These are phyloP conservation scores for Poecilia wingei DNA, from an alignment of 2,797 vertebrate genomes.

Conservation along the genomic window DNA sequence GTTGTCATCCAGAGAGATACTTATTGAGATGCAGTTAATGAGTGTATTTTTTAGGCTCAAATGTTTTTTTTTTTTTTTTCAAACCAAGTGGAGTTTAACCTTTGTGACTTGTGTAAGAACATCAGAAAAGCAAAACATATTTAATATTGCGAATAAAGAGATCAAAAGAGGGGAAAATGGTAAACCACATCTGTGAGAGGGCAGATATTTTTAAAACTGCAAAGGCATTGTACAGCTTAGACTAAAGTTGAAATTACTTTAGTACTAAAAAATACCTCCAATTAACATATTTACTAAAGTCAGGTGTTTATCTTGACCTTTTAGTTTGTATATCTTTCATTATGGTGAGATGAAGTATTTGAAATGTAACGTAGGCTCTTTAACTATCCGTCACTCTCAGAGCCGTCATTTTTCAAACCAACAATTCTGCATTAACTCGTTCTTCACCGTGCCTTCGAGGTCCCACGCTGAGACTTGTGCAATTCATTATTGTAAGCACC, in stretches of 20 bases:
- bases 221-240: slow-evolving; percentile 12
- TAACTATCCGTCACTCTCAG: not conserved
- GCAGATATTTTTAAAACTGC: not conserved
- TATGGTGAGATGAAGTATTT: not conserved
- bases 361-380: not conserved
- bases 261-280: slow-evolving; percentile 13
- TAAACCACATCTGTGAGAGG: not conserved
- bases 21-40: not conserved
- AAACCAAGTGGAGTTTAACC: not conserved
- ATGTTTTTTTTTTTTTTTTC: not conserved
- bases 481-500: slow-evolving; percentile 46
- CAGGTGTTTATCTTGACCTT: slow-evolving; percentile 2
- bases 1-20: not conserved
- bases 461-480: slow-evolving; percentile 35
- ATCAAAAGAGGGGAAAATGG: not conserved
- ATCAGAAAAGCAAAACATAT: not conserved
- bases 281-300: not conserved
- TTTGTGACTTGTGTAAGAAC: not conserved
- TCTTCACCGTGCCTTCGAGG: slow-evolving; percentile 1
- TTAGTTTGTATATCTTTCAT: not conserved
- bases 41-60: not conserved
- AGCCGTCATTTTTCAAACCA: slow-evolving; percentile 29
- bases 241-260: slow-evolving; percentile 6
- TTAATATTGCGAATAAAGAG: not conserved
- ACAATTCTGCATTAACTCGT: slow-evolving; percentile 11